These are phyloP conservation scores for Ormyrus rosae DNA, from an alignment of 2,888 invertebrate genomes.

Conservation along the genomic window DNA sequence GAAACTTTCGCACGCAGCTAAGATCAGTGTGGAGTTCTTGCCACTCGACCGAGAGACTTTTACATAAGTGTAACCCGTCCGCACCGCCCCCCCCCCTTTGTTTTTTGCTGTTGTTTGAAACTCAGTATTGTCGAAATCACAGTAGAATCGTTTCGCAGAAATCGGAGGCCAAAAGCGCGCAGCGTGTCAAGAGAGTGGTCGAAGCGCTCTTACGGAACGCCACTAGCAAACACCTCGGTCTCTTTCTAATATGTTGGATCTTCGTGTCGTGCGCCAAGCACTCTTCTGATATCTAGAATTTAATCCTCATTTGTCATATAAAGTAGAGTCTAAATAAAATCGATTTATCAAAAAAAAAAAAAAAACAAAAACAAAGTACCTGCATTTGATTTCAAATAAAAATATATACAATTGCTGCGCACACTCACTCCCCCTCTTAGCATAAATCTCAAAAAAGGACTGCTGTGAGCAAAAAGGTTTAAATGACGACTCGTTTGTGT, in stretches of 20 bases:
- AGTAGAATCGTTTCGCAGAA: slow-evolving; percentile 48
- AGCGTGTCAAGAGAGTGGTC: slow-evolving; percentile 44
- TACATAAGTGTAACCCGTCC: slow-evolving; percentile 17
- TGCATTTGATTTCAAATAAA: background rate
- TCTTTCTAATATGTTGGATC: slow-evolving; percentile 56
- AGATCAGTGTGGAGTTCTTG: background rate
- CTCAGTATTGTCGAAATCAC: background rate
- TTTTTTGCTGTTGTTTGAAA: slow-evolving; percentile 1
- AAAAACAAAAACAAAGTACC: too few relatives aligned
- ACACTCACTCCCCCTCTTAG: background rate
- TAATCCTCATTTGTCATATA: background rate
- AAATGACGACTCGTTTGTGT: slow-evolving; percentile 59
- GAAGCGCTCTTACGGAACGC: slow-evolving; percentile 44
- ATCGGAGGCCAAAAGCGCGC: slow-evolving; percentile 22
- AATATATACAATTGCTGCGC: background rate
- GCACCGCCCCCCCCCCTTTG: background rate
- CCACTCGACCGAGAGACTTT: background rate
- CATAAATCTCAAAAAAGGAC: too few relatives aligned
- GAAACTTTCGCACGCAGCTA: slow-evolving; percentile 3
- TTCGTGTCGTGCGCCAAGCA: slow-evolving; percentile 49
- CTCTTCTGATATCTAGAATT: slow-evolving; percentile 6
- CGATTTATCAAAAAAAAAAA: background rate
- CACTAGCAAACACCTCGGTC: slow-evolving; percentile 49
- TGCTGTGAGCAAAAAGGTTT: background rate
- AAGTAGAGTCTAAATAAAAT: slow-evolving; percentile 12